A percentile compares a stretch with the other conserved stretches of the same genome.
phyloP scores from a whole-genome alignment of 2,888 invertebrate genomes.

The Adelognathus sp. region DNA sequence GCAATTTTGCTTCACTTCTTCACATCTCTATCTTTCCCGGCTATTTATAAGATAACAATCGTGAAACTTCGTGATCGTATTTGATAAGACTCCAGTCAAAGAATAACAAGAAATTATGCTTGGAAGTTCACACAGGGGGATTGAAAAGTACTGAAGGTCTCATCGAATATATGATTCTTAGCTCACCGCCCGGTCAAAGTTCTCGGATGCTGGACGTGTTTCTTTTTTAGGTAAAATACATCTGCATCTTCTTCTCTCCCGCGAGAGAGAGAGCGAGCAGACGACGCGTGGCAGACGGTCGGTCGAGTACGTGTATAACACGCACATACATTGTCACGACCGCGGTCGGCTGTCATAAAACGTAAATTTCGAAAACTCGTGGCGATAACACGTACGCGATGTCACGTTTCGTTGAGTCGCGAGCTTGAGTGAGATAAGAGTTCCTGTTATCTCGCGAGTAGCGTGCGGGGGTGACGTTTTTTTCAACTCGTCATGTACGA shows the following conservation, averaged over 20 bases:
- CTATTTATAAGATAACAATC: background rate
- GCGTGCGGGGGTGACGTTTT: background rate
- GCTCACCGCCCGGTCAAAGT: background rate
- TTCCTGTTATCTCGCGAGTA: background rate
- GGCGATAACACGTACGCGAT: background rate
- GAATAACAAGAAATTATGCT: no score
- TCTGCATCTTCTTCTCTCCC: no score
- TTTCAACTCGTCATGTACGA: background rate
- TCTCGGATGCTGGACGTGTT: no score
- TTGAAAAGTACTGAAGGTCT: no score
- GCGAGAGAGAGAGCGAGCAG: constrained; percentile 1
- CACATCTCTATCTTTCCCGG: no score
- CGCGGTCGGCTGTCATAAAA: background rate
- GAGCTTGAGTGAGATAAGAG: background rate
- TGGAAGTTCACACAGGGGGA: no score
- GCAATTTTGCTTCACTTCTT: no score
- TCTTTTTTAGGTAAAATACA: background rate
- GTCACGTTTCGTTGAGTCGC: background rate
- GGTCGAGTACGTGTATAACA: background rate
- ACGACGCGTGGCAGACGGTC: background rate
- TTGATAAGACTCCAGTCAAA: no score
- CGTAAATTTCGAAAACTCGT: background rate
- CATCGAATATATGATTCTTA: no score
- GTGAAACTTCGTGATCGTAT: no score
- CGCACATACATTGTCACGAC: background rate